A percentile compares a stretch with the other conserved stretches of the same genome.
phyloP scores from a whole-genome alignment of 2,888 invertebrate species.

The Epistrophella euchroma region DNA sequence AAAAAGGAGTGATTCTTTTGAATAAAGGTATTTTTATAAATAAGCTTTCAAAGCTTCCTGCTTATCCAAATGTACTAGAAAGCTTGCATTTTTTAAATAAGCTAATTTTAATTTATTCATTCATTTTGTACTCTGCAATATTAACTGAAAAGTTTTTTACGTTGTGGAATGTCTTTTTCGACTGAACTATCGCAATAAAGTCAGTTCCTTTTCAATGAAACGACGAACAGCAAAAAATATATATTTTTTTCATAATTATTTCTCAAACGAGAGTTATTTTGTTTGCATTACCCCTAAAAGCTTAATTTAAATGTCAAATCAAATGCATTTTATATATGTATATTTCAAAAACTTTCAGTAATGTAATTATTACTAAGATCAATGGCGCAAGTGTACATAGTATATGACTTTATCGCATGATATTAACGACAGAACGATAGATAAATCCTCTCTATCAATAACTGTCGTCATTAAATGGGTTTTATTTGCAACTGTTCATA shows the following conservation, averaged over 20 bases:
- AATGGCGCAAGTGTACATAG: neutral
- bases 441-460: constrained; percentile 51
- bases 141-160: no score
- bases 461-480: constrained; percentile 46
- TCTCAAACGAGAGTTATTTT: neutral
- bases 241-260: neutral
- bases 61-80: no score
- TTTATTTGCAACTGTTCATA: constrained; percentile 18
- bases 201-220: no score
- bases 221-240: no score
- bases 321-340: neutral
- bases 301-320: neutral
- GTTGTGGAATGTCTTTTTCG: no score
- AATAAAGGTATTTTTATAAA: no score
- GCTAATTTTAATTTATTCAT: no score
- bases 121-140: no score
- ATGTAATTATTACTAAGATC: neutral
- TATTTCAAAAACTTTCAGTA: neutral
- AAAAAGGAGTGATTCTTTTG: no score
- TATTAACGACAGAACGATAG: neutral
- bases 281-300: neutral
- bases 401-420: neutral
- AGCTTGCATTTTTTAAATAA: no score
- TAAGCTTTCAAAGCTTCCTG: no score
- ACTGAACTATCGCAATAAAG: no score